These are phyloP conservation scores for Anguilla megastoma DNA, from an alignment of 2,797 vertebrate species.

Conservation along the genomic window DNA sequence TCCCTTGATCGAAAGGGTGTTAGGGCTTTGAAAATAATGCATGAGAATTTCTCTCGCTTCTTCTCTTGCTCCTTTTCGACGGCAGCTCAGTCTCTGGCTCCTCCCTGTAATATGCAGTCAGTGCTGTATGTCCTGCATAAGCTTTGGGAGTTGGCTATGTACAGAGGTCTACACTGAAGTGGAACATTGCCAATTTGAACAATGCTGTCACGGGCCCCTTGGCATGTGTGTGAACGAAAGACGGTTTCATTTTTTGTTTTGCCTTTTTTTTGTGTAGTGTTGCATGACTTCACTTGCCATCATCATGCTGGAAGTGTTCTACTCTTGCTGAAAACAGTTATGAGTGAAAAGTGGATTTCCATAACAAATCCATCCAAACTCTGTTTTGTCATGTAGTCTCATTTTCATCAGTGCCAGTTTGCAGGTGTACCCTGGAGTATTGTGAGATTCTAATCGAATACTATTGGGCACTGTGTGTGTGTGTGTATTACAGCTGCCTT, in stretches of 20 bases:
- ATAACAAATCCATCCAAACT: slow-evolving; percentile 3
- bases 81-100: background rate
- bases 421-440: background rate
- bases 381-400: background rate
- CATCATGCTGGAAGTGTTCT: background rate
- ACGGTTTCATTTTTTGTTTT: background rate
- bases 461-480: background rate
- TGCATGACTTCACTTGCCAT: background rate
- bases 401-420: slow-evolving; percentile 15
- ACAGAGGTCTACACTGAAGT: background rate
- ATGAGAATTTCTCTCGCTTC: background rate
- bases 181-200: background rate
- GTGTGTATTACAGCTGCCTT: background rate
- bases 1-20: background rate
- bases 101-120: background rate
- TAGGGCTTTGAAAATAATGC: slow-evolving; percentile 16
- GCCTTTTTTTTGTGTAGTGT: background rate
- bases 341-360: background rate
- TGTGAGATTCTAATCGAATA: background rate
- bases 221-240: background rate
- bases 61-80: background rate
- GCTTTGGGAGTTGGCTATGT: background rate
- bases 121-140: background rate
- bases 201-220: background rate
- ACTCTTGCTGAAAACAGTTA: background rate